phyloP scores from a whole-genome alignment of 2,888 invertebrate genomes.

The Neocrepidodera transversa region DNA sequence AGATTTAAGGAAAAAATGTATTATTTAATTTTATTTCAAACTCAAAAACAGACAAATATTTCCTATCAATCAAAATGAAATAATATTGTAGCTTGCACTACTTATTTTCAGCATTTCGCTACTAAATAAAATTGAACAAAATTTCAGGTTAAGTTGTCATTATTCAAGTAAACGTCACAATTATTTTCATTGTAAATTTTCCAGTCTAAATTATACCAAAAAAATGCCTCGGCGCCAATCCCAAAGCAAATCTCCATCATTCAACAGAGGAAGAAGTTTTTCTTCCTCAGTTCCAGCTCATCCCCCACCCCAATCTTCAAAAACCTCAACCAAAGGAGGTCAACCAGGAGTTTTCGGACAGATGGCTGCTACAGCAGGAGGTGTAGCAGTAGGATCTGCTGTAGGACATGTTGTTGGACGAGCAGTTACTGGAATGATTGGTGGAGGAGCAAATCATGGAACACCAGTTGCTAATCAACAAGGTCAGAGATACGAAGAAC shows the following conservation, averaged over 20 bases:
- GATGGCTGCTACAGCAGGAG: constrained; percentile 8
- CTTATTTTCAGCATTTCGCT: too few species aligned
- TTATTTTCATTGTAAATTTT: background rate
- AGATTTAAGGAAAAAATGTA: too few species aligned
- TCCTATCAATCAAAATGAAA: too few species aligned
- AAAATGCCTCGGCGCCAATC: constrained; percentile 13
- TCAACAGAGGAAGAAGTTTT: background rate
- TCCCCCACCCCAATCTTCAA: background rate
- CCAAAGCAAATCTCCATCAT: background rate
- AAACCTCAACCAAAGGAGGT: background rate
- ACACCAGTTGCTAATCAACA: constrained; percentile 47
- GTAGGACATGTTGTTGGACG: constrained; percentile 4
- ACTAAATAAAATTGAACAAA: too few species aligned
- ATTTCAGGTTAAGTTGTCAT: constrained; percentile 1
- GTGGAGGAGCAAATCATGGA: background rate
- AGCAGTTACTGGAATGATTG: constrained; percentile 1
- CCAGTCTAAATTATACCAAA: background rate
- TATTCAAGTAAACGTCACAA: background rate
- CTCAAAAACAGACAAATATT: too few species aligned
- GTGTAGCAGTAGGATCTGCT: constrained; percentile 9
- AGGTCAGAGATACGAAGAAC: constrained; percentile 45
- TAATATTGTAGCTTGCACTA: too few species aligned
- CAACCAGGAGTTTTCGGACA: constrained; percentile 6
- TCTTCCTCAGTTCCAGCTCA: constrained; percentile 1
- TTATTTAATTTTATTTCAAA: too few species aligned